phyloP scores from a whole-genome alignment of 30 jellyfish, hydroid and myxozoan species.

The Clytia hemisphaerica region DNA sequence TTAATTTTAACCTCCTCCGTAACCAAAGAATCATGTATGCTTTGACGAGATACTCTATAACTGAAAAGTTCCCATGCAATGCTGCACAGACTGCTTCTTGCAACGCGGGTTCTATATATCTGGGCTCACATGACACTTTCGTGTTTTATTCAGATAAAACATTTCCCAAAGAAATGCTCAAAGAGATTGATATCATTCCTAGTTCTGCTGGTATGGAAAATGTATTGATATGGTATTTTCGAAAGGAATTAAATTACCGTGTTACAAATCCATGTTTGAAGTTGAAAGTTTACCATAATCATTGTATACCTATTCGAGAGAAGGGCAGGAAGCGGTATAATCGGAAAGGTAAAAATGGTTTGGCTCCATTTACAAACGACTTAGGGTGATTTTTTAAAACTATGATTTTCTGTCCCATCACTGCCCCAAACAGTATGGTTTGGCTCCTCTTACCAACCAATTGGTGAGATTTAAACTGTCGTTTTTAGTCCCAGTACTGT shows the following conservation, averaged over 20 bases:
- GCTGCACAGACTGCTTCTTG: constrained; percentile 48
- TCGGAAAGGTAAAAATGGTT: constrained; percentile 29
- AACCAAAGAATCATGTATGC: constrained; percentile 58
- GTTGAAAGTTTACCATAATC: constrained; percentile 37
- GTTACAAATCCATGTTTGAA: constrained; percentile 43
- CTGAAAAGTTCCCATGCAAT: constrained; percentile 36
- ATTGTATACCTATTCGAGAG: constrained; percentile 44
- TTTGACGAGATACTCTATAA: constrained; percentile 60
- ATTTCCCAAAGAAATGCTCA: background rate
- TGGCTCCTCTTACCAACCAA: too few relatives aligned
- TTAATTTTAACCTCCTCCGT: constrained; percentile 28
- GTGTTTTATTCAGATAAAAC: constrained; percentile 24
- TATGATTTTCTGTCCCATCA: too few relatives aligned
- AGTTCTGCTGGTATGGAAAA: constrained; percentile 48
- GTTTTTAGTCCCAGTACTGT: too few relatives aligned
- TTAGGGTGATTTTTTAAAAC: too few relatives aligned
- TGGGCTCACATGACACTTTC: constrained; percentile 57
- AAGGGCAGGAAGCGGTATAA: constrained; percentile 36
- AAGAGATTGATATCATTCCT: constrained; percentile 26
- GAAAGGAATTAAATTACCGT: constrained; percentile 7
- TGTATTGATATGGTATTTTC: constrained; percentile 43
- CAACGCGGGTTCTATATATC: constrained; percentile 33
- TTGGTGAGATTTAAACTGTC: too few relatives aligned
- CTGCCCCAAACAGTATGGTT: too few relatives aligned
- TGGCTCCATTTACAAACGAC: constrained; percentile 35